Conservation (phyloP, 2,888 invertebrate genomes). For the Rotaria magnacalcarata region DNA sequence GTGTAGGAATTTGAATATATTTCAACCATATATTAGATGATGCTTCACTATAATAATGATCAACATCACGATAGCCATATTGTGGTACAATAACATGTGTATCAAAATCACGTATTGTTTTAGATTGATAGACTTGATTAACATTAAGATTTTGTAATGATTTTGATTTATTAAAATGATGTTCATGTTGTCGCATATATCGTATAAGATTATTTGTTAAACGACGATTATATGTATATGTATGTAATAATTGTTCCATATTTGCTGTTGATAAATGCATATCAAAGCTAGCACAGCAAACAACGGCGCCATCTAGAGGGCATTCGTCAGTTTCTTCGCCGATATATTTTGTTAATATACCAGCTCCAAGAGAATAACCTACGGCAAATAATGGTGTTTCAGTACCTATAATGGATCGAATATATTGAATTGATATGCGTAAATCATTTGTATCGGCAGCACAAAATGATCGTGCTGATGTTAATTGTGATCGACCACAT, state of each 20-base stretch:
- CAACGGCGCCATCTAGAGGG: slow-evolving; percentile 22
- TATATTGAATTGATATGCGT: slow-evolving; percentile 40
- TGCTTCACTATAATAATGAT: slow-evolving; percentile 45
- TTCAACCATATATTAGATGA: slow-evolving; percentile 34
- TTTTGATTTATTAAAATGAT: not conserved
- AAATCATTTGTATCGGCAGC: slow-evolving; percentile 40
- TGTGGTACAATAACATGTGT: slow-evolving; percentile 35
- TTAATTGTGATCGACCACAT: slow-evolving; percentile 40
- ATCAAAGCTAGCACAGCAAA: slow-evolving; percentile 43
- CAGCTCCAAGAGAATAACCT: slow-evolving; percentile 43
- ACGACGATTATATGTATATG: slow-evolving; percentile 39
- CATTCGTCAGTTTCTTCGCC: slow-evolving; percentile 38
- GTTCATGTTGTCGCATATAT: slow-evolving; percentile 40
- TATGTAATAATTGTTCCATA: slow-evolving; percentile 40
- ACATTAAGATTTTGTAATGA: not conserved
- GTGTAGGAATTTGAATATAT: slow-evolving; percentile 39
- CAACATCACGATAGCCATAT: slow-evolving; percentile 39
- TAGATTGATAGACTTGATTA: slow-evolving; percentile 18
- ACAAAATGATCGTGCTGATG: slow-evolving; percentile 42
- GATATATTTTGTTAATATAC: slow-evolving; percentile 42
- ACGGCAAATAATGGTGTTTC: slow-evolving; percentile 41
- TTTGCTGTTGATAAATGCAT: slow-evolving; percentile 41
- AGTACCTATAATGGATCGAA: slow-evolving; percentile 27
- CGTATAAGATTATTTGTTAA: slow-evolving; percentile 34
- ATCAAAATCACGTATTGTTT: slow-evolving; percentile 44